These are phyloP conservation scores for Etheostoma cragini DNA, from an alignment of 2,113 vertebrate genomes.

Conservation along the genomic window DNA sequence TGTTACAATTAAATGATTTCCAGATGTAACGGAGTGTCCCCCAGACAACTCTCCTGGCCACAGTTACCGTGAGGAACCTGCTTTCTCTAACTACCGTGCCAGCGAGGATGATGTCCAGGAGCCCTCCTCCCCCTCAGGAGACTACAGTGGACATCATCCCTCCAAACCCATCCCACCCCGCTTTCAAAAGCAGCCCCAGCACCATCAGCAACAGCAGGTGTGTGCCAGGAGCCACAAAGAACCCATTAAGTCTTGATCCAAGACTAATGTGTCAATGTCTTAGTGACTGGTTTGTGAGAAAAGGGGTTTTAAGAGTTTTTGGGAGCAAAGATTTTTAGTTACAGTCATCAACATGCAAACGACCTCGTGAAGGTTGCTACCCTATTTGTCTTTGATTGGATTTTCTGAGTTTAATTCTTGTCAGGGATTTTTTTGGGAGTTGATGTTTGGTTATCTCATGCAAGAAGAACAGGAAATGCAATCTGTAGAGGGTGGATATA, in stretches of 20 bases:
- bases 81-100: constrained; percentile 79
- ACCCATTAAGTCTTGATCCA: constrained; percentile 24
- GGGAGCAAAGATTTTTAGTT: background rate
- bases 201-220: constrained; percentile 76
- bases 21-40: constrained; percentile 76
- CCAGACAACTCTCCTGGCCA: constrained; percentile 79
- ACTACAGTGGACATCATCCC: constrained; percentile 88
- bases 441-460: background rate
- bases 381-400: constrained; percentile 4
- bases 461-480: background rate
- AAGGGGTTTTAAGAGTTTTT: constrained; percentile 10
- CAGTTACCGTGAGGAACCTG: constrained; percentile 85
- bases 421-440: background rate
- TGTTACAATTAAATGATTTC: constrained; percentile 2
- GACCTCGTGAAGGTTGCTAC: background rate
- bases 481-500: background rate
- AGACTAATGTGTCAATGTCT: constrained; percentile 9
- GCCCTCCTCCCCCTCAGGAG: constrained; percentile 87
- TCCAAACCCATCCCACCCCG: constrained; percentile 91
- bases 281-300: background rate
- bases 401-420: constrained; percentile 1
- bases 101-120: constrained; percentile 90
- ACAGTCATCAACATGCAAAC: background rate
- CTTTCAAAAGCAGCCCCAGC: constrained; percentile 93
- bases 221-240: constrained; percentile 3